Evolutionary conservation across 2,888 invertebrate genomes (phyloP).

Genomic region (Dynastes tityus): DNA sequence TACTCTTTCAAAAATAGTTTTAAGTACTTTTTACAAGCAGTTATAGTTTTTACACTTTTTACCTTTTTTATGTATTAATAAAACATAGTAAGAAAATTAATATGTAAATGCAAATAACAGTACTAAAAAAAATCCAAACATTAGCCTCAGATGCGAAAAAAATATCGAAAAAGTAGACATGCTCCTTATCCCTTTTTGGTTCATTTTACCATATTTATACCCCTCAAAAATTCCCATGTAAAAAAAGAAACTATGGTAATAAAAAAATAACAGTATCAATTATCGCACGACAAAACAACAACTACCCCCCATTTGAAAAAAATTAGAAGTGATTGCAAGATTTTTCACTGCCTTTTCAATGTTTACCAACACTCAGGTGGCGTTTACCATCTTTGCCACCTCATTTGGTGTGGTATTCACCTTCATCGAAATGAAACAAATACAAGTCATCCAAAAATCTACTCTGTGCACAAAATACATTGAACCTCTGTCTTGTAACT

Average conservation of each 20-base stretch:
- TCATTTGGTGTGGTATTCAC: not conserved
- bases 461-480: not conserved
- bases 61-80: not conserved
- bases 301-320: not conserved
- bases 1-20: not conserved
- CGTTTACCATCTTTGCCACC: not conserved
- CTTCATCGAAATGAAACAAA: not conserved
- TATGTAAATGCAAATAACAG: constrained; percentile 21
- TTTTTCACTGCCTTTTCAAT: not conserved
- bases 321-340: constrained; percentile 1
- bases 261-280: not conserved
- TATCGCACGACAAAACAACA: no score
- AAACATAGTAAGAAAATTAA: not conserved
- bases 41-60: constrained; percentile 22
- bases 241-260: not conserved
- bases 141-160: not conserved
- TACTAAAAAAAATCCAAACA: not conserved
- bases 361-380: not conserved
- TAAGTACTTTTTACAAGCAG: not conserved
- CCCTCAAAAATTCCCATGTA: not conserved
- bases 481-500: no score
- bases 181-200: not conserved
- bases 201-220: not conserved
- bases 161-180: not conserved
- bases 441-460: no score